phyloP scores from a whole-genome alignment of 1,140 invertebrate genomes.

The Drosophila ercepeae region DNA sequence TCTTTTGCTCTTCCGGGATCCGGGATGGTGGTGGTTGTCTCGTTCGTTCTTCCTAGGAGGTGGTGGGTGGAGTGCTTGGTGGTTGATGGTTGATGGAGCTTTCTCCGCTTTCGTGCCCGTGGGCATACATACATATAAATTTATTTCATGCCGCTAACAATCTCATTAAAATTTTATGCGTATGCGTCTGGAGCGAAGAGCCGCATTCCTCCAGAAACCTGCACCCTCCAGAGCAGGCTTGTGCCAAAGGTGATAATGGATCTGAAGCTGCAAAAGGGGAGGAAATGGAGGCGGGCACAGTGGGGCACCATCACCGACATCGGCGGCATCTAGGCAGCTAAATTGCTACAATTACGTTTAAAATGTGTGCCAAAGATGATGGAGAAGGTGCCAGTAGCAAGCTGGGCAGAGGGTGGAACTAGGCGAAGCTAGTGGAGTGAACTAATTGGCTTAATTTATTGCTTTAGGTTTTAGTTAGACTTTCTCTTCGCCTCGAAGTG shows the following conservation, averaged over 20 bases:
- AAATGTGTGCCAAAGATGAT: slow-evolving; percentile 69
- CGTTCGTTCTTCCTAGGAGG: too few species aligned
- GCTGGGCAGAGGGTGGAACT: neutral
- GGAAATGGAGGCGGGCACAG: neutral
- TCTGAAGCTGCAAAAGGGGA: neutral
- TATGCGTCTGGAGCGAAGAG: slow-evolving; percentile 53
- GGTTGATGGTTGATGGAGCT: neutral
- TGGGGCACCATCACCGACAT: too few species aligned
- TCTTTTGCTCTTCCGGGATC: slow-evolving; percentile 54
- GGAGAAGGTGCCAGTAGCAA: neutral
- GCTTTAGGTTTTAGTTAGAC: slow-evolving; percentile 30
- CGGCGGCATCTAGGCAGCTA: slow-evolving; percentile 44
- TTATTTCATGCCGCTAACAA: slow-evolving; percentile 80
- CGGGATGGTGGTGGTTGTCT: slow-evolving; percentile 9
- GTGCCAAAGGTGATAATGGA: slow-evolving; percentile 40
- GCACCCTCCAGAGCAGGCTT: slow-evolving; percentile 2
- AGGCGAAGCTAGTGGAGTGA: slow-evolving; percentile 15
- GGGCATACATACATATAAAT: slow-evolving; percentile 39
- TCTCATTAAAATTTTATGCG: slow-evolving; percentile 83
- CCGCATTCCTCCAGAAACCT: slow-evolving; percentile 1
- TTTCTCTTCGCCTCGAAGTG: neutral
- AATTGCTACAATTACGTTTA: slow-evolving; percentile 81
- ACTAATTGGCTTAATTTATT: slow-evolving; percentile 76
- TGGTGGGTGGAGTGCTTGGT: neutral
- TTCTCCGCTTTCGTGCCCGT: neutral